Evolutionary conservation across 2,797 vertebrate species (phyloP), one percentile per base, ranked within the genome.

Genomic region (Peromyscus attwateri): DNA sequence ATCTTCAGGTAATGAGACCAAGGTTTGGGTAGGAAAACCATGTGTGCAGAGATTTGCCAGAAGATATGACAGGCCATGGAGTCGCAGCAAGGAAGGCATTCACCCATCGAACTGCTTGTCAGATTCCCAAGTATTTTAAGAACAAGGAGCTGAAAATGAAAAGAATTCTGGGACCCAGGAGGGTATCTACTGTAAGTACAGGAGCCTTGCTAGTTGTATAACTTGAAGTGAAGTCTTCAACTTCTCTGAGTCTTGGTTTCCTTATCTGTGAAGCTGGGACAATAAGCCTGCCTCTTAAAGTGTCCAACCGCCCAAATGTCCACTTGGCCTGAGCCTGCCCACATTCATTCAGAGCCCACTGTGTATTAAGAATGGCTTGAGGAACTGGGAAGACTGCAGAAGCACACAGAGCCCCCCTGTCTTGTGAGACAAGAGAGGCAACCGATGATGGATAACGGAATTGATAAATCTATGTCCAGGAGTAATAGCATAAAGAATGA

Each of bases 101-200:
- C 34, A 11, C 49, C 71, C 57, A 27, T 31, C 27, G 2, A 77
- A 64, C 27, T 34, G 34, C 13, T 21, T 70, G 55, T 73, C 52
- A 95, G 23, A 23, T 60, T 81, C 64, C 37, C 85, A 37, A 37
- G 87, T 62, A 87, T 94, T 9, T 87, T 62, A 92, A 71, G 81
- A 87, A 57, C 34, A 91, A 71, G 55, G 37, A 95, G 49, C 25
- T 37, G 70, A 95, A 97, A 90, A 93, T 75, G 52, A 71, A 79
- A 77, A 43, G 46, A 73, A 77, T 52, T 83, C 27, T 79, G 80
- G 25, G n/a, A 25, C 79, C 66, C 68, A 82, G 46, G 46, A 80
- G 43, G 66, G 10, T 76, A 46, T 73, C 29, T 73, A 49, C 62
- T 60, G 31, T 29, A 73, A 73, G 25, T 23, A 34, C 11, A 2